These are phyloP conservation scores for Stegodyphus dumicola DNA, from an alignment of 1,140 invertebrate genomes.

Conservation along the genomic window DNA sequence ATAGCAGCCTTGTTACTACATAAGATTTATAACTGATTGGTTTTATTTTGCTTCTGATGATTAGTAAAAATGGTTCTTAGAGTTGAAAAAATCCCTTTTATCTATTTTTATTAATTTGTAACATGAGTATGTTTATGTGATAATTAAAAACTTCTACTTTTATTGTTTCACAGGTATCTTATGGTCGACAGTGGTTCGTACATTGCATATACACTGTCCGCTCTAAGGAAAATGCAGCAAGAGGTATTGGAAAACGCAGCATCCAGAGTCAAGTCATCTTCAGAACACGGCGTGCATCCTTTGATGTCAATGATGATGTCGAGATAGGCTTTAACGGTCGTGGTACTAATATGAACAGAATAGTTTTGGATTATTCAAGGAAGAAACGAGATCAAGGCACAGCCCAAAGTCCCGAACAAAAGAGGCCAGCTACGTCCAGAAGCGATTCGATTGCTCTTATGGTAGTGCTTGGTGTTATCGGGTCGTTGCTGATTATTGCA, in stretches of 20 bases:
- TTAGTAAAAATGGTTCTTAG: too few relatives aligned
- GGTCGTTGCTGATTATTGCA: constrained; percentile 30
- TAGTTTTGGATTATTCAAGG: constrained; percentile 62
- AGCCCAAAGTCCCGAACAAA: neutral
- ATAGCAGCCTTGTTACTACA: too few relatives aligned
- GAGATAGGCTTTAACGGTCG: constrained; percentile 64
- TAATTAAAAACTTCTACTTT: too few relatives aligned
- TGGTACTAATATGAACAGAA: constrained; percentile 68
- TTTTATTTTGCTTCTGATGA: too few relatives aligned
- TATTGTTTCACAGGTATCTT: constrained; percentile 65
- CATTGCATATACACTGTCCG: constrained; percentile 68
- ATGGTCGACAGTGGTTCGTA: constrained; percentile 69
- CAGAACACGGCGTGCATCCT: neutral
- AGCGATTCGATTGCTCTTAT: neutral
- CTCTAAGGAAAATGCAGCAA: constrained; percentile 63
- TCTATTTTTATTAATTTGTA: too few relatives aligned
- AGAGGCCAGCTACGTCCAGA: neutral
- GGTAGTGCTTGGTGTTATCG: constrained; percentile 15
- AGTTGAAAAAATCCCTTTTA: too few relatives aligned
- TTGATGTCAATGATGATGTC: constrained; percentile 57
- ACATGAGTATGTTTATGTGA: too few relatives aligned
- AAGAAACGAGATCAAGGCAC: neutral
- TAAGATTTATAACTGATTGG: too few relatives aligned
- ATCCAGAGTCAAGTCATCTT: constrained; percentile 23
- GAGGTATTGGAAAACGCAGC: constrained; percentile 64